phyloP scores from a whole-genome alignment of 2,888 invertebrate species.

The Diplolepis rosae region DNA sequence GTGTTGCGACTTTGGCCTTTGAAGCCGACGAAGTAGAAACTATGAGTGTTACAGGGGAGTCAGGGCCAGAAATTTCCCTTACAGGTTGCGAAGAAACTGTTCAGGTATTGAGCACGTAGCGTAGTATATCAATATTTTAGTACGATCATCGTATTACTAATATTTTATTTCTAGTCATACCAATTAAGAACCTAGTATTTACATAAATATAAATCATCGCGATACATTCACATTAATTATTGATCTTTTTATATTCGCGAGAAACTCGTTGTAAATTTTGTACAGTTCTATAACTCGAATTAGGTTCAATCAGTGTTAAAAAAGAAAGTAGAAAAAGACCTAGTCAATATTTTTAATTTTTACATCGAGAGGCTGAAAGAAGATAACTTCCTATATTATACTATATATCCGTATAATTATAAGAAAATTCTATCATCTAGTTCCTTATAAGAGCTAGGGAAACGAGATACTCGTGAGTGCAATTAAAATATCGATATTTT shows the following conservation, averaged over 20 bases:
- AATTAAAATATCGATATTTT: background rate
- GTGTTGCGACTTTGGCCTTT: conserved; percentile 62
- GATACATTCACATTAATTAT: background rate
- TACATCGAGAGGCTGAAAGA: conserved; percentile 4
- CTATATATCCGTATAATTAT: background rate
- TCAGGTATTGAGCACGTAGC: conserved; percentile 71
- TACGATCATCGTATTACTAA: background rate
- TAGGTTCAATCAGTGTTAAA: conserved; percentile 14
- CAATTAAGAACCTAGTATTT: background rate
- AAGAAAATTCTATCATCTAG: background rate
- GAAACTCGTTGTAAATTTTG: background rate
- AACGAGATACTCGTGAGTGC: background rate
- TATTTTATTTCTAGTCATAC: background rate
- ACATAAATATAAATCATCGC: background rate
- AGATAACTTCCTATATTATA: conserved; percentile 1
- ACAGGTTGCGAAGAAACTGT: conserved; percentile 71
- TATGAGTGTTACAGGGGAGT: conserved; percentile 58
- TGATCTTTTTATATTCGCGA: background rate
- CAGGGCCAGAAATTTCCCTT: conserved; percentile 70
- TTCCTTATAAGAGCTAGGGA: background rate
- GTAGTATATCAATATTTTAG: conserved; percentile 55
- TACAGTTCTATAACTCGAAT: conserved; percentile 3
- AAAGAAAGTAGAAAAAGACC: background rate
- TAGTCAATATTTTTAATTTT: conserved; percentile 26
- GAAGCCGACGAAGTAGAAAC: conserved; percentile 70